These are phyloP conservation scores for Heliconius ethilla DNA, from an alignment of 2,888 invertebrate genomes.

Conservation along the genomic window DNA sequence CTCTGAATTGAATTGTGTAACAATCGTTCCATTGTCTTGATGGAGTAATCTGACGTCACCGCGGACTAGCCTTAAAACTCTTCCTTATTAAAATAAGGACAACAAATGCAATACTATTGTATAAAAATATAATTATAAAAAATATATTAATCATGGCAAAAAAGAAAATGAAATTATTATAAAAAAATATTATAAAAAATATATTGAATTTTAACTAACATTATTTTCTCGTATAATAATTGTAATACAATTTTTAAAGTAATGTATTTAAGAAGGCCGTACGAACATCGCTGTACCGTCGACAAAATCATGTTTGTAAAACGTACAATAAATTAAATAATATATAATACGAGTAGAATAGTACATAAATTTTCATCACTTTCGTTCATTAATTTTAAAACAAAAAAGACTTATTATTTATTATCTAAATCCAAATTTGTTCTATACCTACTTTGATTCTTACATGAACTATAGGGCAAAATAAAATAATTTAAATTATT, in stretches of 20 bases:
- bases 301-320: background rate
- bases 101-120: slow-evolving; percentile 33
- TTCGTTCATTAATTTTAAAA: too few relatives aligned
- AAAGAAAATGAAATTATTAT: slow-evolving; percentile 4
- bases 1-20: slow-evolving; percentile 32
- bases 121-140: slow-evolving; percentile 37
- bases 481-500: background rate
- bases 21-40: slow-evolving; percentile 37
- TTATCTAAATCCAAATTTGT: too few relatives aligned
- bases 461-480: background rate
- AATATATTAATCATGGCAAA: background rate
- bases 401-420: too few relatives aligned
- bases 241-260: slow-evolving; percentile 9
- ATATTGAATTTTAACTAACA: background rate
- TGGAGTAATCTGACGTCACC: slow-evolving; percentile 38
- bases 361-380: background rate
- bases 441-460: too few relatives aligned
- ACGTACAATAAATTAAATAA: too few relatives aligned
- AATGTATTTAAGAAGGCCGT: slow-evolving; percentile 11
- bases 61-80: slow-evolving; percentile 29
- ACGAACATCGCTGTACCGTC: slow-evolving; percentile 6
- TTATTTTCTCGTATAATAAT: background rate
- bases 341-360: too few relatives aligned
- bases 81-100: slow-evolving; percentile 37
- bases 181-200: background rate